A percentile compares a stretch with the other conserved stretches of the same genome.
Evolutionary conservation across 1,140 invertebrate species (phyloP).

Genomic region (Euwallacea fornicatus): DNA sequence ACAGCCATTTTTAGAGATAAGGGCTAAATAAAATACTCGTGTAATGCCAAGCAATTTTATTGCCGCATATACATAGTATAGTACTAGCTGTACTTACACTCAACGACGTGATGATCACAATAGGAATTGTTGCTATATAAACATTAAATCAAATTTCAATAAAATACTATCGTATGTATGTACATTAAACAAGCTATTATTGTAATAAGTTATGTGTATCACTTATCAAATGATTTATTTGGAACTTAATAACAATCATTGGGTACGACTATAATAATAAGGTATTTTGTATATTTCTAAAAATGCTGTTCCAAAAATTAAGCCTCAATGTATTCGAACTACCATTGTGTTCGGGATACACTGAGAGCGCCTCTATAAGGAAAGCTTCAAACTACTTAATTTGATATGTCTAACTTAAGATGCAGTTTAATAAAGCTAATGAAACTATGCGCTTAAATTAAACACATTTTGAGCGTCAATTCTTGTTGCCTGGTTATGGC

Average conservation of each 20-base stretch:
- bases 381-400: too few species aligned
- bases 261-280: not conserved
- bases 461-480: too few species aligned
- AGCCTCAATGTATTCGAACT: not conserved
- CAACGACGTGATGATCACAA: conserved; percentile 36
- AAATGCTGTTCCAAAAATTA: conserved; percentile 51
- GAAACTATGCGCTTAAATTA: too few species aligned
- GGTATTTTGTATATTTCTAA: conserved; percentile 43
- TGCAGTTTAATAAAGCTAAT: too few species aligned
- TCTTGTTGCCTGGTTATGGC: too few species aligned
- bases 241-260: conserved; percentile 1
- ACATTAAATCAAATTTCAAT: conserved; percentile 14
- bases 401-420: too few species aligned
- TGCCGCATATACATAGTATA: conserved; percentile 50
- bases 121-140: conserved; percentile 22
- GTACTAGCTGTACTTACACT: conserved; percentile 44
- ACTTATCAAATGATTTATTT: not conserved
- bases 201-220: conserved; percentile 23
- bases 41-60: conserved; percentile 53
- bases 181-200: conserved; percentile 35
- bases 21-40: conserved; percentile 40
- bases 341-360: too few species aligned
- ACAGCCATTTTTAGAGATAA: conserved; percentile 54
- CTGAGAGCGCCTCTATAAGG: too few species aligned
- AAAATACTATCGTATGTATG: conserved; percentile 29